Evolutionary conservation across 30 jellyfish, hydroid and myxozoan genomes (phyloP), one percentile per base, ranked within the genome.

Genomic region (Aurelia coerulea): DNA sequence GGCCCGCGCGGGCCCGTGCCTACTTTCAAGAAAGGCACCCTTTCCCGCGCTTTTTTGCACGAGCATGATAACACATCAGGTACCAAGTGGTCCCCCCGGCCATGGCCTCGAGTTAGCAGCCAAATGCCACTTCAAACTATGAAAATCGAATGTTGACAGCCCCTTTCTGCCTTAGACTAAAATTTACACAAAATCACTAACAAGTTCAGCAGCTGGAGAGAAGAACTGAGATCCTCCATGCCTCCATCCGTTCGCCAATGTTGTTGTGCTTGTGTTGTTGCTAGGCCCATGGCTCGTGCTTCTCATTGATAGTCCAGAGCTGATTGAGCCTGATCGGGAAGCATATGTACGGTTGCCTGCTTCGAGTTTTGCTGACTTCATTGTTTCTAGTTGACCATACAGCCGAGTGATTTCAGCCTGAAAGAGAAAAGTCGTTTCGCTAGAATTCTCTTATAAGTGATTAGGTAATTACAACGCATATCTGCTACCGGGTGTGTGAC

Each of bases 341-440:
- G 64, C 42, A 18, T 75, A 76, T 54, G 73, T 31, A 50, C 85
- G 66, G 15, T 75, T 65, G 3, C 80, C 95, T 7, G 80, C 95
- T 10, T 86, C 90, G 63, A 86, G 77, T 23, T 75, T 86, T 19
- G 95, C 80, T 51, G 65, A 53, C 32, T 86, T 86, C 85, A 86
- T 68, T 60, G 84, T 67, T 69, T 86, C 95, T 13, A 86, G 76
- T 67, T 76, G 85, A 23, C 85, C 62, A 58, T 86, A 86, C 62
- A 86, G 52, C 56, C 84, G 76, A 42, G 90, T 67, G 34, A 86
- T 76, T 86, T 86, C 95, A 66, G 90, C 90, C 95, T 86, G 64
- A 52, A 65, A 17, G 0, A 41, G 31, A 84, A 10, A 29, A 65
- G 50, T 7, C 32, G 8, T 7, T 46, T 46, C 15, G 15, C 3